A percentile compares a stretch with the other conserved stretches of the same genome.
Evolutionary conservation across 2,113 vertebrate species (phyloP).

Genomic region (Zosterops japonicus): DNA sequence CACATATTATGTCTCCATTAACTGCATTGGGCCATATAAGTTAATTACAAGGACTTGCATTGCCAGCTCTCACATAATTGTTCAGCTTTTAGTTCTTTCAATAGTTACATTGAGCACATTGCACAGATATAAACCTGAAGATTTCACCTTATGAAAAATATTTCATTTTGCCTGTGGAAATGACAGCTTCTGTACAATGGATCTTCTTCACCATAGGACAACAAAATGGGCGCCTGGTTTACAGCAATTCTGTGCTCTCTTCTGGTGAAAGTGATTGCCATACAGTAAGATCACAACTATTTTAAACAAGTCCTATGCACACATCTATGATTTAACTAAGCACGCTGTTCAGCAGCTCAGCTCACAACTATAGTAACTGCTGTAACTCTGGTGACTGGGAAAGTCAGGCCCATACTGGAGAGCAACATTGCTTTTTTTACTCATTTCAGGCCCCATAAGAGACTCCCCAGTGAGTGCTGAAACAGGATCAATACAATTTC

Average conservation of each 20-base stretch:
- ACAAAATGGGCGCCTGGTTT: background rate
- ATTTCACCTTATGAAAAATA: background rate
- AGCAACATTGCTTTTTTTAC: background rate
- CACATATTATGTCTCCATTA: conserved; percentile 10
- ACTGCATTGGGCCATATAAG: background rate
- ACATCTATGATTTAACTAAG: background rate
- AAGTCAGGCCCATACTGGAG: background rate
- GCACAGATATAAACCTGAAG: background rate
- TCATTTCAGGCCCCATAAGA: background rate
- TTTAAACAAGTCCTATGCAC: background rate
- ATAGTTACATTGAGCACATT: background rate
- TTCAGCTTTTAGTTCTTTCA: background rate
- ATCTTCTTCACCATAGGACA: background rate
- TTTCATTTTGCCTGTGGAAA: background rate
- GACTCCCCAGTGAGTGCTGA: background rate
- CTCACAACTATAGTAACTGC: background rate
- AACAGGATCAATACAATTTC: background rate
- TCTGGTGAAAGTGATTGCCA: background rate
- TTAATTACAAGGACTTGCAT: conserved; percentile 36
- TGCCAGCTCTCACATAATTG: background rate
- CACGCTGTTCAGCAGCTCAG: background rate
- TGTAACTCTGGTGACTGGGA: background rate
- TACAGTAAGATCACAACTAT: background rate
- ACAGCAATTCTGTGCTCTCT: accelerated
- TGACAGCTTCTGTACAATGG: background rate